Percentiles rank a stretch among this genome's conserved stretches.
Conservation (phyloP, 2,888 invertebrate species). For the Aricia artaxerxes region DNA sequence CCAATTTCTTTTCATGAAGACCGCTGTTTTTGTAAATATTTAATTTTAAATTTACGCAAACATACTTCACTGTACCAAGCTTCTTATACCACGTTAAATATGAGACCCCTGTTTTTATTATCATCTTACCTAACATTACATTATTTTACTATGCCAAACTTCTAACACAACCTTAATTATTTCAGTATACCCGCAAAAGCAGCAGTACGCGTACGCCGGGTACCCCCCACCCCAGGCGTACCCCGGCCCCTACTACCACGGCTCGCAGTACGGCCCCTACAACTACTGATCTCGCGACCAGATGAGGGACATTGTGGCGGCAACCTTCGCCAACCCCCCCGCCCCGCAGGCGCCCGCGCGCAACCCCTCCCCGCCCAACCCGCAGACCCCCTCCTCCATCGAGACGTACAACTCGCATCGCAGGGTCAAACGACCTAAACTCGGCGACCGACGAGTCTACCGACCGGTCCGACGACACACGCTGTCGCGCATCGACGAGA, state of each 20-base stretch:
- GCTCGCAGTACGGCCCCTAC: slow-evolving; percentile 95
- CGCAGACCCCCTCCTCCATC: slow-evolving; percentile 50
- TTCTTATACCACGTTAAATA: no score
- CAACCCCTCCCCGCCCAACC: slow-evolving; percentile 53
- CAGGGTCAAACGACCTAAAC: slow-evolving; percentile 56
- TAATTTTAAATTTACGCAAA: not conserved
- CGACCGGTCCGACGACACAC: slow-evolving; percentile 64
- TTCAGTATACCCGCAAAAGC: slow-evolving; percentile 96
- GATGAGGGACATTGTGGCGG: slow-evolving; percentile 77
- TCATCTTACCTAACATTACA: not conserved
- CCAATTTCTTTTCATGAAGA: not conserved
- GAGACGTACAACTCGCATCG: slow-evolving; percentile 75
- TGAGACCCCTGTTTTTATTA: not conserved
- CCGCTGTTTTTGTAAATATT: not conserved
- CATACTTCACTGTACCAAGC: not conserved
- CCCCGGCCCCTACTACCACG: slow-evolving; percentile 94
- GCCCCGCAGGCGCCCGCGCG: slow-evolving; percentile 76
- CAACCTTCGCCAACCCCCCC: slow-evolving; percentile 68
- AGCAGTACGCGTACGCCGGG: slow-evolving; percentile 94
- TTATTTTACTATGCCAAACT: not conserved
- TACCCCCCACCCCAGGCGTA: slow-evolving; percentile 92
- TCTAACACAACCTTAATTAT: slow-evolving; percentile 15
- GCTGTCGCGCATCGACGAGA: slow-evolving; percentile 72
- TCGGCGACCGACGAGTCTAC: slow-evolving; percentile 66
- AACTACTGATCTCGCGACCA: slow-evolving; percentile 88